These are phyloP conservation scores for Alaudala cheleensis DNA, from an alignment of 2,113 vertebrate species.

Conservation along the genomic window DNA sequence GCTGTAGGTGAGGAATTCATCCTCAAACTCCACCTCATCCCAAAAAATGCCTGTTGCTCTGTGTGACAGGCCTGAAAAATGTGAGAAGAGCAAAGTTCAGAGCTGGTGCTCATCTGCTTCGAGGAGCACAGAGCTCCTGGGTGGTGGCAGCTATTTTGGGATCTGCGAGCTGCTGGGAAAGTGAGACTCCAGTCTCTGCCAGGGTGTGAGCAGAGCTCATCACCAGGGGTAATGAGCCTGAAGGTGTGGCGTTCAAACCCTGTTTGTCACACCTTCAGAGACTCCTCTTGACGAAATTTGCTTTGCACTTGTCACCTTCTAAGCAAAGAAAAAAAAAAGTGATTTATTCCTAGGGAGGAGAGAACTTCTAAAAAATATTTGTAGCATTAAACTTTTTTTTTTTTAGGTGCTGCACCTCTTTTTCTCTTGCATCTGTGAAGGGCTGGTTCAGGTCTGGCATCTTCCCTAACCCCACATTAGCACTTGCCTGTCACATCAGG, in stretches of 20 bases:
- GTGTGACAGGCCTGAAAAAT: background rate
- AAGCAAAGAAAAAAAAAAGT: background rate
- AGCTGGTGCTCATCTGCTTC: rapidly evolving
- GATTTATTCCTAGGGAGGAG: background rate
- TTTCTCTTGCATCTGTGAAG: background rate
- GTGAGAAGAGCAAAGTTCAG: background rate
- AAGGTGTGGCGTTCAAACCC: background rate
- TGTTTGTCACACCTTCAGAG: background rate
- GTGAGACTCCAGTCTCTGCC: background rate
- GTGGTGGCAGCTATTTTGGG: background rate
- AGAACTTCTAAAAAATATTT: background rate
- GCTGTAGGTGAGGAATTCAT: background rate
- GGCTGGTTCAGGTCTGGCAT: background rate
- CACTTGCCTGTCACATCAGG: constrained; percentile 22
- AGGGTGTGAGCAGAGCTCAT: background rate
- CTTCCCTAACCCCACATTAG: background rate
- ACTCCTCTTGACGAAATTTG: background rate
- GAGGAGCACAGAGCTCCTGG: background rate
- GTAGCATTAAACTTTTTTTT: background rate
- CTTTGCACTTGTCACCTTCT: background rate
- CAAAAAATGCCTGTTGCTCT: background rate
- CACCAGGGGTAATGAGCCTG: background rate
- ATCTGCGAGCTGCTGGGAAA: background rate
- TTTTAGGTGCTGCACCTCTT: background rate
- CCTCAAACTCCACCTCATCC: background rate